A percentile compares a stretch with the other conserved stretches of the same genome.
Conservation (phyloP, 1,140 invertebrate species). For the Geopemphigus sp. region DNA sequence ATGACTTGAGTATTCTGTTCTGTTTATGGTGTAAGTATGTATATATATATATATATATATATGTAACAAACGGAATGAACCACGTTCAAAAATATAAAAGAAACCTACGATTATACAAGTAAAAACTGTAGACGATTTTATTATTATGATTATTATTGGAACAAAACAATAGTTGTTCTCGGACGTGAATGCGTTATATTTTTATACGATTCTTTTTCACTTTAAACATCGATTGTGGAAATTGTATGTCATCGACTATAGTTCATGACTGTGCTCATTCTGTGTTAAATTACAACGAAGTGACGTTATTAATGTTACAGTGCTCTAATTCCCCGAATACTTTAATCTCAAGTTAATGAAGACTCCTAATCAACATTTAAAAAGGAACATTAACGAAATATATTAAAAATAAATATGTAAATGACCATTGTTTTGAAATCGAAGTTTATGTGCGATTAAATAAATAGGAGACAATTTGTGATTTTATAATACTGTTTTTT, state of each 20-base stretch:
- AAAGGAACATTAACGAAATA: neutral
- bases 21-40: constrained; percentile 22
- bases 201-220: constrained; percentile 21
- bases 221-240: constrained; percentile 18
- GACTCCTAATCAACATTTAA: neutral
- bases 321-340: constrained; percentile 5
- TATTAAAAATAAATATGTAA: neutral
- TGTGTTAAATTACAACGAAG: constrained; percentile 17
- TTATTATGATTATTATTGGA: constrained; percentile 27
- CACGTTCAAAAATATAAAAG: constrained; percentile 15
- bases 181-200: constrained; percentile 4
- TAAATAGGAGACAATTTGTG: no score
- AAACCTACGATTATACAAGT: constrained; percentile 35
- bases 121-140: constrained; percentile 23
- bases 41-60: no score
- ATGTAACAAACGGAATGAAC: constrained; percentile 5
- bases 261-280: constrained; percentile 28
- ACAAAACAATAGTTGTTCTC: constrained; percentile 19
- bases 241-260: neutral
- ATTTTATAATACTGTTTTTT: no score
- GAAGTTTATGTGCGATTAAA: no score
- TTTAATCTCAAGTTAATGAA: neutral
- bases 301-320: constrained; percentile 10
- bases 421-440: no score
- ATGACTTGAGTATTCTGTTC: constrained; percentile 22